These are phyloP conservation scores for Aporophyla nigra DNA, from an alignment of 2,888 invertebrate species.

Conservation along the genomic window DNA sequence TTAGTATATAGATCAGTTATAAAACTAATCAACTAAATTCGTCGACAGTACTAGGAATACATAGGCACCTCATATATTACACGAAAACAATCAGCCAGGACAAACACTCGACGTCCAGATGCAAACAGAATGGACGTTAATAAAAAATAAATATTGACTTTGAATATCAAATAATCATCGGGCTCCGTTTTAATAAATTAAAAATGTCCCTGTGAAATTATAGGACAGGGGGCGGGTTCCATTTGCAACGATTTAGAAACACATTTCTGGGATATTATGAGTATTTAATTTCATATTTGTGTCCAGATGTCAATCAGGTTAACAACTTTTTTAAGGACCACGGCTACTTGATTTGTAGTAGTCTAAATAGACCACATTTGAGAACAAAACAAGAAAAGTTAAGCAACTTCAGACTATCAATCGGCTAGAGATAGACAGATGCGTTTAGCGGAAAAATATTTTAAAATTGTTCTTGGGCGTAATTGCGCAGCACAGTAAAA, in stretches of 20 bases:
- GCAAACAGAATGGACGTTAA: constrained; percentile 74
- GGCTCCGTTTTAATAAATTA: constrained; percentile 84
- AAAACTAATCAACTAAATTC: constrained; percentile 34
- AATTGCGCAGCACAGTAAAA: too few relatives aligned
- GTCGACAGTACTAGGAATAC: constrained; percentile 5
- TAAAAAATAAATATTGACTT: constrained; percentile 86
- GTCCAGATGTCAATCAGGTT: too few relatives aligned
- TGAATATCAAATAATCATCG: constrained; percentile 82
- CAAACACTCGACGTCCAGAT: constrained; percentile 58
- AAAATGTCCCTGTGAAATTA: constrained; percentile 84
- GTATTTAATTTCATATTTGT: background rate
- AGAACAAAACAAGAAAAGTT: background rate
- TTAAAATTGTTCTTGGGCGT: too few relatives aligned
- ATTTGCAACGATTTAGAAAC: constrained; percentile 49
- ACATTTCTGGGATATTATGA: background rate
- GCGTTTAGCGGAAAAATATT: background rate
- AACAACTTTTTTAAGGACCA: too few relatives aligned
- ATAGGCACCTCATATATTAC: constrained; percentile 22
- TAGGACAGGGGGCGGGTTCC: constrained; percentile 66
- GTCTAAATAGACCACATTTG: background rate
- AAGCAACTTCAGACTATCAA: background rate
- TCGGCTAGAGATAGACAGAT: background rate
- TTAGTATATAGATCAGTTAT: background rate
- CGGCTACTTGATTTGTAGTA: background rate
- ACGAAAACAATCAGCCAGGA: constrained; percentile 39